Base-by-base conservation (phyloP, 2,797 vertebrate genomes). In the Sebastes diploproa region DNA sequence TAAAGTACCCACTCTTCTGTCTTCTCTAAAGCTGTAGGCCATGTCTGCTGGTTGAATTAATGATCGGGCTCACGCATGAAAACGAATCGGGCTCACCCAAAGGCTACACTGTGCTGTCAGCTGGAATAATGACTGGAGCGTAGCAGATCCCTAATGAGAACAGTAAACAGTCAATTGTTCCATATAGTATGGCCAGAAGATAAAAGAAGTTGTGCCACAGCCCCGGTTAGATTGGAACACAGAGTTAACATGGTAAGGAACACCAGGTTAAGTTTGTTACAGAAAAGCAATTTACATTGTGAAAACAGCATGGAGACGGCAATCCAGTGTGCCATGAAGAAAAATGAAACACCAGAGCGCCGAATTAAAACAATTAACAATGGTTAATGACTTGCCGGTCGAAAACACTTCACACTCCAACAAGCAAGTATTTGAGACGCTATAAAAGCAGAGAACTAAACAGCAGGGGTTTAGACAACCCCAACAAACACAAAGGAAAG, bases 121-220 rank as follows among this genome's bases (percentile, higher is more conserved):
- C 83, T 91, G 90, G 90, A 94, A 94, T 94, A 92, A 94, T 93
- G 92, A 90, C 83, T 85, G 77, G 84, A 89, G 90, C 70, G 52
- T 66, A 74, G 77, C 83, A 36, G 84, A 90, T 92, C 82, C 63
- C 91, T 93, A 93, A 94, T 93, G 91, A 93, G 88, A 91, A 87
- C 84, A 86, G 83, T 88, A 92, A 90, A 91, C 88, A 90, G 86
- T 92, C 86, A 90, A 88, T 88, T 88, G 82, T 82, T 84, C 81
- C 80, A 76, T 74, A 67, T 74, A 67, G 80, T 34, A 77, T 69
- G 64, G 83, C 82, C 82, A 81, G 58, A 76, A 88, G 77, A 88
- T 76, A 82, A 78, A 86, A 80, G 23, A 79, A 78, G 79, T 75
- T 58, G 29, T 65, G 27, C 50, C 69, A 25, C 22, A 67, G 76